Evolutionary conservation across 2,888 invertebrate species (phyloP).

Genomic region (Lapara coniferarum): DNA sequence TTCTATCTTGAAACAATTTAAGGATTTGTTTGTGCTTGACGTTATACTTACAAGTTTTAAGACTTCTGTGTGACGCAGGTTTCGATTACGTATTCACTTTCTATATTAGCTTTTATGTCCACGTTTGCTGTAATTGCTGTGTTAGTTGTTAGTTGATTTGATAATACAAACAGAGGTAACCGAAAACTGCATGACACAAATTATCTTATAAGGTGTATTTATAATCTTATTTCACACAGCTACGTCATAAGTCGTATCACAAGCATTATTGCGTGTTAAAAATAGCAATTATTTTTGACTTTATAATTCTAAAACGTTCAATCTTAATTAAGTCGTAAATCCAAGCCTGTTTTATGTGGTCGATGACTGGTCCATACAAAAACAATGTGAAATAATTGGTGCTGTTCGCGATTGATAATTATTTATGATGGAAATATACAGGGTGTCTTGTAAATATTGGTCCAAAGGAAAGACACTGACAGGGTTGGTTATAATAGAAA

Average conservation of each 20-base stretch:
- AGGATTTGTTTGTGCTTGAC: not conserved
- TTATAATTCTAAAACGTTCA: not conserved
- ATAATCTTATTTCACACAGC: too few relatives aligned
- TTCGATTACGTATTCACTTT: not conserved
- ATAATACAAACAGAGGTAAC: too few relatives aligned
- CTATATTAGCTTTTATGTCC: not conserved
- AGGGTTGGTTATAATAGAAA: too few relatives aligned
- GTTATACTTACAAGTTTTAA: not conserved
- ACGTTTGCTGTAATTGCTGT: too few relatives aligned
- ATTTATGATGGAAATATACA: too few relatives aligned
- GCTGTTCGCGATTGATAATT: slow-evolving; percentile 7
- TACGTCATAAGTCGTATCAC: too few relatives aligned
- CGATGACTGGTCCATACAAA: not conserved
- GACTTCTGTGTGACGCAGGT: not conserved
- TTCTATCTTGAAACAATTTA: not conserved
- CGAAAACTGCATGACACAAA: too few relatives aligned
- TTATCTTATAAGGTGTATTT: too few relatives aligned
- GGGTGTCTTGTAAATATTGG: too few relatives aligned
- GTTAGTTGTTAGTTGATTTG: too few relatives aligned
- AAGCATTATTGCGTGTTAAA: too few relatives aligned
- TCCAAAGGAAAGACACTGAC: too few relatives aligned
- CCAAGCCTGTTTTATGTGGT: not conserved
- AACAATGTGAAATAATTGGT: slow-evolving; percentile 19
- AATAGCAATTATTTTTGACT: not conserved
- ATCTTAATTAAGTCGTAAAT: not conserved